Conservation (phyloP, 2,797 vertebrate genomes). For the Euthynnus affinis region DNA sequence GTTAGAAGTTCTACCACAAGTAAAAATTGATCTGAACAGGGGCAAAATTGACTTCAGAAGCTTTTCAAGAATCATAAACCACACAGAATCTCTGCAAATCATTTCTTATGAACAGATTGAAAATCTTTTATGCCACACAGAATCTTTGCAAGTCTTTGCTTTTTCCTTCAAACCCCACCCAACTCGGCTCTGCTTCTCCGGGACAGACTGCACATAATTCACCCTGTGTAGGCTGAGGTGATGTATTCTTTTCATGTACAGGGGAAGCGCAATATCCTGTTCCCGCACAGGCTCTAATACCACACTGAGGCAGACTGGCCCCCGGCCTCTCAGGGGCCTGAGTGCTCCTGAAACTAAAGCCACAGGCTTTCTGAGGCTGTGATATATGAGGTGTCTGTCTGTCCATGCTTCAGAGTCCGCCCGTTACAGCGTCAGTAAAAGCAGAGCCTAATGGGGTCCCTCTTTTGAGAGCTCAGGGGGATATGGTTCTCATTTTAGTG, state of each 20-base stretch:
- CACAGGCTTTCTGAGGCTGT: constrained; percentile 67
- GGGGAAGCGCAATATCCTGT: constrained; percentile 87
- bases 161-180: constrained; percentile 17
- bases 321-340: constrained; percentile 65
- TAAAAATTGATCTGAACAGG: constrained; percentile 13
- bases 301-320: constrained; percentile 66
- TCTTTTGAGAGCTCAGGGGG: constrained; percentile 30
- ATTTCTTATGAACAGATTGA: constrained; percentile 15
- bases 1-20: background rate
- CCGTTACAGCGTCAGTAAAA: constrained; percentile 69
- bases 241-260: constrained; percentile 83
- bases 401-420: constrained; percentile 55
- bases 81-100: constrained; percentile 19
- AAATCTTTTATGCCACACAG: constrained; percentile 26
- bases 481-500: constrained; percentile 77
- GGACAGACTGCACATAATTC: constrained; percentile 67
- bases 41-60: constrained; percentile 24
- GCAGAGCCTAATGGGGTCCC: constrained; percentile 54
- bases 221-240: constrained; percentile 69
- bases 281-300: constrained; percentile 73
- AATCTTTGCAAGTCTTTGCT: constrained; percentile 37
- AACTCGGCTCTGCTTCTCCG: constrained; percentile 17
- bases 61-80: constrained; percentile 14
- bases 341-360: constrained; percentile 75
- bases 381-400: constrained; percentile 80